phyloP scores from a whole-genome alignment of 2,797 vertebrate genomes.

The Echeneis naucrates region DNA sequence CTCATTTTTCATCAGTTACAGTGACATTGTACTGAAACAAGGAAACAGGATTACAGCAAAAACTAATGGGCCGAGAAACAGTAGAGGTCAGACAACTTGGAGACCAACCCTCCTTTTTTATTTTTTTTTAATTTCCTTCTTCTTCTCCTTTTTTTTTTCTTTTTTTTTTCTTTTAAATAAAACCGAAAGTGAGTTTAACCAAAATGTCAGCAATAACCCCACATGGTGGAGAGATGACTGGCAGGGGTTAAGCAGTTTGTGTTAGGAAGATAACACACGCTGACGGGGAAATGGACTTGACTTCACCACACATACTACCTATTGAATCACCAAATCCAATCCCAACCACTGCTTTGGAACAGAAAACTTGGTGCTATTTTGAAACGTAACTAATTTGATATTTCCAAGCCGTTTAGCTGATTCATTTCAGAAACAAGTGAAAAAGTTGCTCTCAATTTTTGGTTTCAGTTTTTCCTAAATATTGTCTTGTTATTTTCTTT shows the following conservation, averaged over 20 bases:
- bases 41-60: neutral
- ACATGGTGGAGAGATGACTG: neutral
- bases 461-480: too few species aligned
- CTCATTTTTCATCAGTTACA: neutral
- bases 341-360: neutral
- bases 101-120: too few species aligned
- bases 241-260: too few species aligned
- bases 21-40: neutral
- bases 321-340: neutral
- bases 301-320: neutral
- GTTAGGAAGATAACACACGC: too few species aligned
- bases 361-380: neutral
- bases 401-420: too few species aligned
- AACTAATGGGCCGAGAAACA: neutral
- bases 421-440: too few species aligned
- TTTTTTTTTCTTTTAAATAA: neutral
- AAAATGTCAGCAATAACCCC: neutral
- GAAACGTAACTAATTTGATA: too few species aligned
- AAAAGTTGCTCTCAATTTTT: too few species aligned
- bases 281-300: neutral
- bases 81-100: neutral
- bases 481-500: too few species aligned
- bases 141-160: too few species aligned
- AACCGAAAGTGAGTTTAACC: neutral
- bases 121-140: too few species aligned